Percentiles rank a stretch among this genome's conserved stretches.
Evolutionary conservation across 2,797 vertebrate genomes (phyloP).

Genomic region (Thaleichthys pacificus): DNA sequence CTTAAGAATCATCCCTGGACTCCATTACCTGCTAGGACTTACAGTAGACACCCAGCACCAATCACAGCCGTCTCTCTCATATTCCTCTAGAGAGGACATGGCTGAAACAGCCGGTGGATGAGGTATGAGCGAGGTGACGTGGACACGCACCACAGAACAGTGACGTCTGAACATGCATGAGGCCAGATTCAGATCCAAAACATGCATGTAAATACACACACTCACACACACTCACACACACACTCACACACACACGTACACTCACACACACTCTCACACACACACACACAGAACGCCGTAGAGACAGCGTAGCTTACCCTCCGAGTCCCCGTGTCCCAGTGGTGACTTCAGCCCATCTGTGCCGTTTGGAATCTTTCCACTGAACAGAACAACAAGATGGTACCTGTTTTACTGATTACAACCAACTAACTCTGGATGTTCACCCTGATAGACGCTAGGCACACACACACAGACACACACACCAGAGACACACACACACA

Average conservation of each 20-base stretch:
- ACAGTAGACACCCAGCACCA: neutral
- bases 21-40: too few relatives aligned
- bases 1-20: too few relatives aligned
- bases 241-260: constrained; percentile 1
- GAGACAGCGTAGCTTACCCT: constrained; percentile 75
- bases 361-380: constrained; percentile 93
- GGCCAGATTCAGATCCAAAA: too few relatives aligned
- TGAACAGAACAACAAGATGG: constrained; percentile 49
- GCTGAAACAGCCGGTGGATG: neutral
- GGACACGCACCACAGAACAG: neutral
- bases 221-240: neutral
- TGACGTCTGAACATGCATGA: too few relatives aligned
- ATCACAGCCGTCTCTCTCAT: neutral
- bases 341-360: constrained; percentile 77
- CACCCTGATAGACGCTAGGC: too few relatives aligned
- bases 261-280: constrained; percentile 6
- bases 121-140: neutral
- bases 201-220: neutral
- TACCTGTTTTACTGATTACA: neutral
- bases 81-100: neutral
- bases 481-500: too few relatives aligned
- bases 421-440: neutral
- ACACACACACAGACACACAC: too few relatives aligned
- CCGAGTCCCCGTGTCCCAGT: constrained; percentile 77
- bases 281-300: neutral